A percentile compares a stretch with the other conserved stretches of the same genome.
These are phyloP conservation scores for Pogonocherus hispidulus DNA, from an alignment of 2,888 invertebrate species.

Conservation along the genomic window DNA sequence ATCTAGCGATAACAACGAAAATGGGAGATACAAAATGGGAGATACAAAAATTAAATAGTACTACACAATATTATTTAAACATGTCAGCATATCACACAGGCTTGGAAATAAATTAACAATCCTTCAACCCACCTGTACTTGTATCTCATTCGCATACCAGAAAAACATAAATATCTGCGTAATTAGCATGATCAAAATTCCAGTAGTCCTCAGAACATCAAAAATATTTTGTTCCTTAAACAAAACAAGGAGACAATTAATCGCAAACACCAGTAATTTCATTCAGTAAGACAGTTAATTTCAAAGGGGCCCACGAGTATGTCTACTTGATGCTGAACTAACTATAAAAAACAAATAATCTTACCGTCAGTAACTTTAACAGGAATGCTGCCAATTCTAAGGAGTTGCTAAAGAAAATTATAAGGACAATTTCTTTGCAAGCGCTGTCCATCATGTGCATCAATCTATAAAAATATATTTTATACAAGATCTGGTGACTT, in stretches of 20 bases:
- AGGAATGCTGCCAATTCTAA: constrained; percentile 39
- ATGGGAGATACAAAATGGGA: too few relatives aligned
- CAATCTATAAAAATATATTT: constrained; percentile 33
- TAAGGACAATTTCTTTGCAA: constrained; percentile 38
- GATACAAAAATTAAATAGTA: too few relatives aligned
- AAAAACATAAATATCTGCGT: constrained; percentile 38
- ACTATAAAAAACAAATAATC: background rate
- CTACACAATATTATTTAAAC: too few relatives aligned
- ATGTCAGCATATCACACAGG: too few relatives aligned
- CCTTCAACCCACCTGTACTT: constrained; percentile 41
- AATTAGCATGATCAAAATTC: constrained; percentile 30
- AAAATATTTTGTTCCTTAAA: constrained; percentile 34
- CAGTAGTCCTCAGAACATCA: constrained; percentile 25
- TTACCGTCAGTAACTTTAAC: constrained; percentile 36
- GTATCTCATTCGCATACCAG: constrained; percentile 40
- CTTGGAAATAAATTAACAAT: too few relatives aligned
- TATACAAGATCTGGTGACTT: too few relatives aligned
- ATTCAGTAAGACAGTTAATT: too few relatives aligned
- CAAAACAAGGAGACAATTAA: too few relatives aligned
- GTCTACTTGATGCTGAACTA: too few relatives aligned
- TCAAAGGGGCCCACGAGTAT: too few relatives aligned
- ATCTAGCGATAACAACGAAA: too few relatives aligned
- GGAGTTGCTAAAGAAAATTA: constrained; percentile 39
- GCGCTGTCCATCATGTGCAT: constrained; percentile 35
- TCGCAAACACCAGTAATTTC: too few relatives aligned